Base-by-base conservation (phyloP, 1,140 invertebrate species). In the Bacillus rossius region DNA sequence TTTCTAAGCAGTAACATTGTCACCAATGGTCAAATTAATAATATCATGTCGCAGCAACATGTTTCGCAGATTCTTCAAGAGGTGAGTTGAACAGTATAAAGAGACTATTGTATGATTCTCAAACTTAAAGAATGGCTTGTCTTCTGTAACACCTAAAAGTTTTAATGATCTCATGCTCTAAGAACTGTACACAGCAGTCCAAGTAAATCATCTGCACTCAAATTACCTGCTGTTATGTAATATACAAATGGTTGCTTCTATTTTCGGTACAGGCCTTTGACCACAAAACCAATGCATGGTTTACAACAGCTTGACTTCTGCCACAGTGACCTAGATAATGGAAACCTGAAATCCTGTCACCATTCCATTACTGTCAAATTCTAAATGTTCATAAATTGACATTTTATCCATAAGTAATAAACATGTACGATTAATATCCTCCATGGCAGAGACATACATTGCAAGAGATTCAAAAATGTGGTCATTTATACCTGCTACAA, bases 161-260 rank as follows among this genome's bases (percentile, higher is more conserved):
- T 34, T 34, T 34, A 34, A 34, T 34, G 29, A 7, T 34, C 29
- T 34, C 10, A 34, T 34, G 29, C 49, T 34, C 26, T 17, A 17
- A 51, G 23, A 17, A 51, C 49, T 25, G 19, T 17, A 16, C 20
- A 25, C 49, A 51, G n/a, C 20, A 51, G 16, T 25, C n/a, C 49
- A 17, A 26, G 19, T 23, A 51, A 10, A 16, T 17, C 26, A 25
- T 51, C n/a, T 5, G 49, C 10, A 7, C 16, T 8, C 23, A 51
- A 20, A 25, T 26, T 26, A 51, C 23, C 49, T 5, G 19, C 16
- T 20, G 48, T 57, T 13, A 57, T 55, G 25, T 10, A 57, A 20
- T 20, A 57, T 3, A 51, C 49, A 23, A 57, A 4, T 56, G 55
- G 20, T 55, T 57, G 55, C 29, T 57, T 57, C 55, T 51, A 57